A percentile compares a stretch with the other conserved stretches of the same genome.
phyloP scores from a whole-genome alignment of 2,113 vertebrate species.

The Eulacestoma nigropectus region DNA sequence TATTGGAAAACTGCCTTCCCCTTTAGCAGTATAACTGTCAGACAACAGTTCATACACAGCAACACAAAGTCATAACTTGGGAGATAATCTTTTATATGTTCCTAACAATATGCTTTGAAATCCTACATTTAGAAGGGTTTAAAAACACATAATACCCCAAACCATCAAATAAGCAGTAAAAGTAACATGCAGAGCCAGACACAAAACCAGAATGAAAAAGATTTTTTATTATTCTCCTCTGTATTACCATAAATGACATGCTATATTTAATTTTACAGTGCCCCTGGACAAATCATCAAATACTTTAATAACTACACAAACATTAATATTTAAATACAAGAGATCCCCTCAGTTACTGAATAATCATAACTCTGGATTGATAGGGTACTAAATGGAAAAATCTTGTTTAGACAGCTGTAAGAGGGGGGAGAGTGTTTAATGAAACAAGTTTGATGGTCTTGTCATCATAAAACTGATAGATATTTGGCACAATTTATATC shows the following conservation, averaged over 20 bases:
- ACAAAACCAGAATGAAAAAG: slow-evolving; percentile 53
- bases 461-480: slow-evolving; percentile 68
- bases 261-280: slow-evolving; percentile 71
- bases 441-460: slow-evolving; percentile 69
- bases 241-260: slow-evolving; percentile 64
- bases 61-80: slow-evolving; percentile 25
- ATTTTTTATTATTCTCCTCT: slow-evolving; percentile 54
- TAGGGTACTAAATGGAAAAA: slow-evolving; percentile 68
- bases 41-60: slow-evolving; percentile 25
- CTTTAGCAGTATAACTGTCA: slow-evolving; percentile 29
- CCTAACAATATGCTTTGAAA: slow-evolving; percentile 41
- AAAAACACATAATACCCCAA: slow-evolving; percentile 25
- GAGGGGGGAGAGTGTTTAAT: slow-evolving; percentile 59
- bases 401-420: slow-evolving; percentile 69
- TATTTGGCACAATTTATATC: slow-evolving; percentile 69
- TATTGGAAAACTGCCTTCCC: slow-evolving; percentile 44
- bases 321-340: slow-evolving; percentile 75
- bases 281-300: slow-evolving; percentile 67
- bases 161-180: slow-evolving; percentile 41
- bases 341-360: slow-evolving; percentile 58
- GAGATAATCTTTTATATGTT: slow-evolving; percentile 39
- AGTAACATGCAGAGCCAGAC: slow-evolving; percentile 26
- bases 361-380: slow-evolving; percentile 67
- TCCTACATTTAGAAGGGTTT: slow-evolving; percentile 29
- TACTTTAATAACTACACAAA: slow-evolving; percentile 74